These are phyloP conservation scores for Ailuropoda melanoleuca DNA, from an alignment of 2,113 vertebrate genomes.

Conservation along the genomic window DNA sequence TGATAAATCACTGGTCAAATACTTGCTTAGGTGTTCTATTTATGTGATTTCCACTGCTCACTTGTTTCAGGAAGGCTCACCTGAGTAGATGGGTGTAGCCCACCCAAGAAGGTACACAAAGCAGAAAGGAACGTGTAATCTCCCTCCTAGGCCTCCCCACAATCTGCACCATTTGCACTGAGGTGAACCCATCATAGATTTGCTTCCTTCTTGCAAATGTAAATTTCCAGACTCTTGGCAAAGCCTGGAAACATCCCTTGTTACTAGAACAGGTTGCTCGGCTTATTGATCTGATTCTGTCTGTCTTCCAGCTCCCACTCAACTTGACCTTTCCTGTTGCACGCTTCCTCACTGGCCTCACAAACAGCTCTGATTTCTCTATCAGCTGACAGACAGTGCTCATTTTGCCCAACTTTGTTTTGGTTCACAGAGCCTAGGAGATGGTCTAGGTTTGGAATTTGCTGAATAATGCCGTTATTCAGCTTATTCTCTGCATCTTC, in stretches of 20 bases:
- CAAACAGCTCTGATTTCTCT: neutral
- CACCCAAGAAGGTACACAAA: neutral
- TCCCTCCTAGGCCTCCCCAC: neutral
- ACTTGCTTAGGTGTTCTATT: neutral
- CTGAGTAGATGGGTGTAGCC: neutral
- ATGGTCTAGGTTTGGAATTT: neutral
- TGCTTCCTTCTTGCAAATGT: neutral
- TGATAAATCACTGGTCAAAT: neutral
- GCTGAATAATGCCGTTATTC: neutral
- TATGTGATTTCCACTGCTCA: neutral
- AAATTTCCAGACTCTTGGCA: conserved; percentile 19
- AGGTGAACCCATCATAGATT: neutral
- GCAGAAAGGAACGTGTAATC: neutral
- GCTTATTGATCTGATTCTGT: conserved; percentile 53
- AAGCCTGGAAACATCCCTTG: conserved; percentile 11
- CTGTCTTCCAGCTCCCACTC: neutral
- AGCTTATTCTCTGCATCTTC: neutral
- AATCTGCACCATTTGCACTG: neutral
- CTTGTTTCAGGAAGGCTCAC: neutral
- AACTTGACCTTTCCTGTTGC: conserved; percentile 22
- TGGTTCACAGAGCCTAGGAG: neutral
- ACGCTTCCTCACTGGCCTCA: neutral
- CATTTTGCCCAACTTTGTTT: neutral
- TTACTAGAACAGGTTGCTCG: neutral
- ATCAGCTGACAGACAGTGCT: neutral